Evolutionary conservation across 2,888 invertebrate species (phyloP), one percentile per base, ranked within the genome.

Genomic region (Subacronicta megacephala): DNA sequence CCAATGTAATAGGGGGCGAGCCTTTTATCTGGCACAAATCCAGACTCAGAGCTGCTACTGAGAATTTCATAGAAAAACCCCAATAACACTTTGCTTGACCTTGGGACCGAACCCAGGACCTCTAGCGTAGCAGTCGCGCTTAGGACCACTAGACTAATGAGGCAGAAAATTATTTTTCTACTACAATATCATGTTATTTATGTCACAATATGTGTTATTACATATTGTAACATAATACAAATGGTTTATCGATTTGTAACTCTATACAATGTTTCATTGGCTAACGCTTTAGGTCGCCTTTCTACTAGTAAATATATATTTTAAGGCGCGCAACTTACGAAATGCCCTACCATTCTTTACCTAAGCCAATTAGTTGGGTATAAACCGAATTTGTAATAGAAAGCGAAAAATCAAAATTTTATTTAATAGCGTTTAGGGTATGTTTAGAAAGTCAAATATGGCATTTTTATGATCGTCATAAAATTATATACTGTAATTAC

Each of bases 291-390:
- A 29, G 12, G 23, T 40, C 13, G 23, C 26, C 12, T 42, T n/a
- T n/a, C 26, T 20, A 9, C 20, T 23, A 0, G 1, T 2, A 9
- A 7, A 6, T 13, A 46, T 42, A 12, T 49, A 5, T 4, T 20
- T 36, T 16, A 29, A 40, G 18, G 12, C n/a, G 3, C 3, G 2
- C 2, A 29, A 20, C 54, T 47, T 61, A 54, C 42, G 16, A 17
- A 62, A 38, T n/a, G n/a, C 41, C 53, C 62, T 42, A 15, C 26
- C 62, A 46, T 46, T 61, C 45, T 37, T 41, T 45, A 17, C 12
- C 12, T 29, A 12, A 1, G 40, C 31, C 44, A 31, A 61, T 41
- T 29, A 43, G 37, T 3, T 26, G 35, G 41, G 47, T 40, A 57
- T 31, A 37, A 26, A 15, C 15, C 17, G 9, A 17, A 31, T 23